Evolutionary conservation across 2,113 vertebrate genomes (phyloP), one percentile per base, ranked within the genome.

Genomic region (Oreocharis arfaki): DNA sequence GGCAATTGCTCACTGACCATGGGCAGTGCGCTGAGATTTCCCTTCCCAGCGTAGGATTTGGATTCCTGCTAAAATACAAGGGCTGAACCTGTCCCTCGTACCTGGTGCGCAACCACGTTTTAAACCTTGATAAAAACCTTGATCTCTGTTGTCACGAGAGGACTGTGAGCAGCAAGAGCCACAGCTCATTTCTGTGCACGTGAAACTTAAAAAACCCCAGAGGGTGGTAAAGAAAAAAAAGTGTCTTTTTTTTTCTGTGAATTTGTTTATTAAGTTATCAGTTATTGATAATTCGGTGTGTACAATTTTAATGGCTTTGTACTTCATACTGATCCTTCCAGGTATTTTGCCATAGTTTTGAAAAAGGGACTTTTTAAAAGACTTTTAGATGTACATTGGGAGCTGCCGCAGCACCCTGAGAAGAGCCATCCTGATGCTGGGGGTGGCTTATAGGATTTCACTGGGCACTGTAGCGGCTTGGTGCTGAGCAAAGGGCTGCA

Each of bases 261-360:
- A 52, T 92, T 77, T 94, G 52, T 94, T 95, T 79, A 79, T n/a
- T 42, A 88, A 88, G 50, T 87, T 88, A 93, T 76, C 84, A 60
- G 50, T 27, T 86, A 21, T 64, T 6, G 9, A 24, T 89, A 83
- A 87, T 93, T 94, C 71, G 49, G 26, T 86, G n/a, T 95, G 71
- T 95, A 60, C 57, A 60, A 77, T 96, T 95, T 93, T 97, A 96
- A 93, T 70, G 92, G 75, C 92, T 96, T 95, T 97, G 77, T 81
- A 73, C 39, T 93, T 87, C 47, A 32, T 73, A 42, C 50, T 82
- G 89, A 60, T 95, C 80, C 69, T 89, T 97, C 87, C 88, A 92
- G 86, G 85, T 87, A 69, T 68, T 74, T 70, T 73, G 77, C 73
- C 74, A 53, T 65, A 67, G 35, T 83, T 96, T 80, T 28, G 67